Evolutionary conservation across 2,797 vertebrate species (phyloP).

Genomic region (Danio choprae): DNA sequence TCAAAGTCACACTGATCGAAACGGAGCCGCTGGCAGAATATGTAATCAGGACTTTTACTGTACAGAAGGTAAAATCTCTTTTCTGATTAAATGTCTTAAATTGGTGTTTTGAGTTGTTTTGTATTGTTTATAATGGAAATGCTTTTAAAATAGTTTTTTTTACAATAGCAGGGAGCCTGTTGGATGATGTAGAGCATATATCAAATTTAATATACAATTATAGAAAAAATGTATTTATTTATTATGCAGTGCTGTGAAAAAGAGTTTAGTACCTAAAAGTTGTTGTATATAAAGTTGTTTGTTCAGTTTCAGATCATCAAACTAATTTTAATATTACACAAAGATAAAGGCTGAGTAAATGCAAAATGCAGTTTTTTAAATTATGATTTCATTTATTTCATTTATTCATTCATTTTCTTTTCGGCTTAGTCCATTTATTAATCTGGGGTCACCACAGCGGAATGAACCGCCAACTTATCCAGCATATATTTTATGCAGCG

Average conservation of each 20-base stretch:
- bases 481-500: too few relatives aligned
- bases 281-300: background rate
- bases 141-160: background rate
- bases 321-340: too few relatives aligned
- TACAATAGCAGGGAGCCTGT: background rate
- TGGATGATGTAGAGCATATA: background rate
- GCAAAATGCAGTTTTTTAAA: too few relatives aligned
- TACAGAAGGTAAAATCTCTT: constrained; percentile 89
- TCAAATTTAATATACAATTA: background rate
- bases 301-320: too few relatives aligned
- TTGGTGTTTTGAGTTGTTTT: background rate
- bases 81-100: background rate
- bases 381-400: too few relatives aligned
- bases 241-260: too few relatives aligned
- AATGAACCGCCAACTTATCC: too few relatives aligned
- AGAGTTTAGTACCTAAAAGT: too few relatives aligned
- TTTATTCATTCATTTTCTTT: too few relatives aligned
- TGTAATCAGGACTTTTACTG: constrained; percentile 95
- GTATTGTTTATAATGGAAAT: background rate
- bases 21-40: constrained; percentile 96
- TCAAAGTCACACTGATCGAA: constrained; percentile 96
- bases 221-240: background rate
- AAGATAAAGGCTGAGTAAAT: too few relatives aligned
- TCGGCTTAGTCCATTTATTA: too few relatives aligned
- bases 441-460: too few relatives aligned